phyloP scores from a whole-genome alignment of 2,113 vertebrate species.

The Sakesphorus luctuosus region DNA sequence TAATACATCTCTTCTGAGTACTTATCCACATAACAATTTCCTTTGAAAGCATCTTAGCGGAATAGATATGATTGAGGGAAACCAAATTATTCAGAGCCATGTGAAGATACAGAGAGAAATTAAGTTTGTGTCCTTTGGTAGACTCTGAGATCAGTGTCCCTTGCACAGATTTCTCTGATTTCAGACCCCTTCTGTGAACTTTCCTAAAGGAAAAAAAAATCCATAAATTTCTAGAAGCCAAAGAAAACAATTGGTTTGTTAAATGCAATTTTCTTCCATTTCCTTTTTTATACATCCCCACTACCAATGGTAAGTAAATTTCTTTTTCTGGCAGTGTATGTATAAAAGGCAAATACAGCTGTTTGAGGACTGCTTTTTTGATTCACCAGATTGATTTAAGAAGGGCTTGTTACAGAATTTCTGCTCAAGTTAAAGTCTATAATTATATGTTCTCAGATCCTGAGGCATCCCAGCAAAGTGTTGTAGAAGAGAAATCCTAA shows the following conservation, averaged over 20 bases:
- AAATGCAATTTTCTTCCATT: not conserved
- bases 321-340: not conserved
- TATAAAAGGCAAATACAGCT: not conserved
- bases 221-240: not conserved
- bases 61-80: not conserved
- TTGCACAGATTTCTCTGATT: not conserved
- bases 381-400: not conserved
- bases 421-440: not conserved
- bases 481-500: not conserved
- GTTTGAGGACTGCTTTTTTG: not conserved
- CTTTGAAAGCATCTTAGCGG: not conserved
- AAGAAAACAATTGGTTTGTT: not conserved
- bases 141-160: not conserved
- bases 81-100: not conserved
- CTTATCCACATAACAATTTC: not conserved
- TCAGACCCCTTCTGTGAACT: not conserved
- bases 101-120: not conserved
- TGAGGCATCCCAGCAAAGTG: not conserved
- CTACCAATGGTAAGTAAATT: not conserved
- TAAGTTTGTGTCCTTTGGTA: not conserved
- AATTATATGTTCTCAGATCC: not conserved
- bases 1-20: not conserved
- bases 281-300: not conserved
- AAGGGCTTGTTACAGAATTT: conserved; percentile 30
- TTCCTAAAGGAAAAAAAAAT: not conserved